These are phyloP conservation scores for Meda fulgida DNA, from an alignment of 2,797 vertebrate species.

Conservation along the genomic window DNA sequence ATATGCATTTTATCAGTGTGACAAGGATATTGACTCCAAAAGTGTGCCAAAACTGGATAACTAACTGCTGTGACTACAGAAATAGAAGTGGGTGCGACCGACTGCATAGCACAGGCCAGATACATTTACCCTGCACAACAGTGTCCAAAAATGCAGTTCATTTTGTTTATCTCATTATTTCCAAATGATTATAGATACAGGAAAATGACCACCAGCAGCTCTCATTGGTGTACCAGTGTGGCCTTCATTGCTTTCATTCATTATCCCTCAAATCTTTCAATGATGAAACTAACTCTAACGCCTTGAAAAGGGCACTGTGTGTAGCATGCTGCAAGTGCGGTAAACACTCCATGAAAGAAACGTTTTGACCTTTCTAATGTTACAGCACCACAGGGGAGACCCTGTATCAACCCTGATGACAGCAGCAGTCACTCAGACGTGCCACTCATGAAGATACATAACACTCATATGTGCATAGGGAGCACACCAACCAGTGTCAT, in stretches of 20 bases:
- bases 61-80: not conserved
- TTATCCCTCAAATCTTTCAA: conserved; percentile 4
- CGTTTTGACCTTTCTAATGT: conserved; percentile 43
- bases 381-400: conserved; percentile 10
- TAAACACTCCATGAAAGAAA: conserved; percentile 37
- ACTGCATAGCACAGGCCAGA: not conserved
- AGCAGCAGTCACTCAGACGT: conserved; percentile 17
- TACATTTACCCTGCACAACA: not conserved
- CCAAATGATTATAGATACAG: not conserved
- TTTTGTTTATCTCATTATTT: not conserved
- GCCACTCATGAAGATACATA: conserved; percentile 13
- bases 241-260: conserved; percentile 5
- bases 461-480: not conserved
- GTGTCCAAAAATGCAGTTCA: not conserved
- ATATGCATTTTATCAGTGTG: not conserved
- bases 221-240: not conserved
- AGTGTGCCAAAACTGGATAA: not conserved
- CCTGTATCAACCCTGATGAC: conserved; percentile 13
- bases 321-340: not conserved
- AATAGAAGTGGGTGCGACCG: not conserved
- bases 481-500: conserved; percentile 9
- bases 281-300: not conserved
- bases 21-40: not conserved
- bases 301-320: conserved; percentile 17
- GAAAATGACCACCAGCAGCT: not conserved